Evolutionary conservation across 1,140 invertebrate species (phyloP).

Genomic region (Orius insidiosus): DNA sequence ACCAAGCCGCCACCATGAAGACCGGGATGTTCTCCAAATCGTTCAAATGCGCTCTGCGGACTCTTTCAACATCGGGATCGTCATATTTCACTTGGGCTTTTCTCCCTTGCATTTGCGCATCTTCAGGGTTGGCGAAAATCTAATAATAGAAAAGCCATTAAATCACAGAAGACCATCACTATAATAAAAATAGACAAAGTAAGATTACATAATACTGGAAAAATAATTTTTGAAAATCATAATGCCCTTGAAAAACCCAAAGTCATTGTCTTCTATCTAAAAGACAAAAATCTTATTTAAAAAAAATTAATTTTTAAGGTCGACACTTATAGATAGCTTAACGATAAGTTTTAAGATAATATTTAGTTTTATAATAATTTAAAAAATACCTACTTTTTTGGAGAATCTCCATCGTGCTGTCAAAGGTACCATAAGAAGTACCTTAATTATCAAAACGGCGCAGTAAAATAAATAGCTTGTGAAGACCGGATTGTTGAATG

Average conservation of each 20-base stretch:
- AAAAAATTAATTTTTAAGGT: not conserved
- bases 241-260: not conserved
- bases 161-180: not conserved
- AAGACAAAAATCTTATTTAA: too few relatives aligned
- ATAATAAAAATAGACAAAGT: not conserved
- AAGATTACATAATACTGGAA: not conserved
- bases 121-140: slow-evolving; percentile 20
- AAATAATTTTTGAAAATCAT: not conserved
- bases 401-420: slow-evolving; percentile 22
- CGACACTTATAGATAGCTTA: not conserved
- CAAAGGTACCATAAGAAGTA: slow-evolving; percentile 23
- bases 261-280: too few relatives aligned
- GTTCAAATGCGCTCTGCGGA: slow-evolving; percentile 42
- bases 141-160: slow-evolving; percentile 9
- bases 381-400: slow-evolving; percentile 21
- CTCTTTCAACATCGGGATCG: slow-evolving; percentile 23
- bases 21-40: slow-evolving; percentile 50
- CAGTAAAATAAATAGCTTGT: slow-evolving; percentile 21
- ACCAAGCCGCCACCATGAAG: slow-evolving; percentile 37
- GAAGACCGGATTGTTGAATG: slow-evolving; percentile 19
- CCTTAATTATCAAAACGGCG: slow-evolving; percentile 24
- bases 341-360: not conserved
- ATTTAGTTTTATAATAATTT: not conserved
- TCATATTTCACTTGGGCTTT: slow-evolving; percentile 18
- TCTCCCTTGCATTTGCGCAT: slow-evolving; percentile 11